These are phyloP conservation scores for Paedocypris micromegethes DNA, from an alignment of 2,797 vertebrate genomes.

Conservation along the genomic window DNA sequence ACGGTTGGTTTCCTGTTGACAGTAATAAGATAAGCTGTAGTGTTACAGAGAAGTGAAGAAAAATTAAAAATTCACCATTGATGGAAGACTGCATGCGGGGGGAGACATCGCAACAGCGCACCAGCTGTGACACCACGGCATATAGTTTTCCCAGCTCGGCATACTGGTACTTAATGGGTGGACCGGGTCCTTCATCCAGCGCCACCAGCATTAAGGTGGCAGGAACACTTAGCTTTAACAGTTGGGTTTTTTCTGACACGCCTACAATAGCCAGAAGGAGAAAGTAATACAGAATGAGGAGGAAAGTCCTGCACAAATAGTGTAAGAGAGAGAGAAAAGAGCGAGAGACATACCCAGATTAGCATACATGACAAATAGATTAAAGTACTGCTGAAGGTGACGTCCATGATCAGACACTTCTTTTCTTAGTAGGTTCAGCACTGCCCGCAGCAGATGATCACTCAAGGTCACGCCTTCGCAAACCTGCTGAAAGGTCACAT, in stretches of 20 bases:
- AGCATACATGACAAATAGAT: constrained; percentile 99
- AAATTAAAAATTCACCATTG: constrained; percentile 73
- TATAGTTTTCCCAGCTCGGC: constrained; percentile 96
- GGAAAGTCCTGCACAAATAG: too few relatives aligned
- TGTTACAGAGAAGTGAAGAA: neutral
- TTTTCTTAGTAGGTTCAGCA: constrained; percentile 91
- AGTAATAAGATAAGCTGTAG: neutral
- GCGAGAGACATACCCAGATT: constrained; percentile 83
- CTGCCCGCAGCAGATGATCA: constrained; percentile 91
- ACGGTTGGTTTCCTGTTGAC: constrained; percentile 85
- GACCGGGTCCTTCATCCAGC: constrained; percentile 93
- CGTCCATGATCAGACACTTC: constrained; percentile 97
- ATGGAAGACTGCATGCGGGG: constrained; percentile 97
- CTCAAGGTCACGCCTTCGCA: constrained; percentile 95
- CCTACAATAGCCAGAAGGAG: constrained; percentile 59
- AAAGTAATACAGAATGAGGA: too few relatives aligned
- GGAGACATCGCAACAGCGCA: constrained; percentile 94
- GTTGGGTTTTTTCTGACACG: constrained; percentile 92
- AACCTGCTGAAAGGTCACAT: constrained; percentile 63
- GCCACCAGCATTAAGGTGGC: constrained; percentile 98
- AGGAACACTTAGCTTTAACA: constrained; percentile 92
- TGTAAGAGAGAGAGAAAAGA: neutral
- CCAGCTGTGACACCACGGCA: constrained; percentile 92
- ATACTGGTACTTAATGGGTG: constrained; percentile 98
- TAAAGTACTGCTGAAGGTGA: constrained; percentile 99